phyloP scores from a whole-genome alignment of 2,113 vertebrate species.

The Pluvialis apricaria region DNA sequence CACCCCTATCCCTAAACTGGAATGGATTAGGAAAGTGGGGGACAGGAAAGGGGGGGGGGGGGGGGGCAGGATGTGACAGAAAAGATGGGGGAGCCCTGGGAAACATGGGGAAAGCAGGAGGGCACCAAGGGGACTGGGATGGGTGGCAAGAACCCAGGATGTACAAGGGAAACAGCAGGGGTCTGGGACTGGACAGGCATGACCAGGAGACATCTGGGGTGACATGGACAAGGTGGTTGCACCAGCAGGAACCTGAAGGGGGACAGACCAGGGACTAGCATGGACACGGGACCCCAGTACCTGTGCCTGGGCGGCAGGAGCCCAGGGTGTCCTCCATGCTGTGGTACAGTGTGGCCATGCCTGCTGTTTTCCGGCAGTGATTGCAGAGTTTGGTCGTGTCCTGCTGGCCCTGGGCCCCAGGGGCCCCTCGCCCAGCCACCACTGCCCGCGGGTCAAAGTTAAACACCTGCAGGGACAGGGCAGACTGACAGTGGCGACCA shows the following conservation, averaged over 20 bases:
- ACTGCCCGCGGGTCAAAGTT: conserved; percentile 82
- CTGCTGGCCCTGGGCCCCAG: conserved; percentile 77
- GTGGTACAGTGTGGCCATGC: conserved; percentile 85
- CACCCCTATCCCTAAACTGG: neutral
- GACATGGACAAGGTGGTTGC: neutral
- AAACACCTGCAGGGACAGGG: conserved; percentile 77
- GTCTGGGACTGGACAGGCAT: too few relatives aligned
- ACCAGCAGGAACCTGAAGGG: too few relatives aligned
- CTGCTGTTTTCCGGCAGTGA: conserved; percentile 88
- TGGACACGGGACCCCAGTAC: neutral
- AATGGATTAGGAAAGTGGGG: neutral
- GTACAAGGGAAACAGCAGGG: too few relatives aligned
- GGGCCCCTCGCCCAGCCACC: conserved; percentile 56
- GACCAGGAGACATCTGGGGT: rapidly evolving
- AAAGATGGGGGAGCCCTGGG: too few relatives aligned
- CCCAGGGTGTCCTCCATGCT: conserved; percentile 76
- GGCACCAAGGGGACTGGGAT: neutral
- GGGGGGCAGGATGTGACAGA: neutral
- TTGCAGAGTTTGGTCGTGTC: conserved; percentile 95
- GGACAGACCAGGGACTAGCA: rapidly evolving
- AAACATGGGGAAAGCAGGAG: neutral
- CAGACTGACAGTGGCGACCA: neutral
- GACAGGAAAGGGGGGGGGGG: neutral
- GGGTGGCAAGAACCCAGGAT: too few relatives aligned
- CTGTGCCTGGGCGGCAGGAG: neutral